Conservation (phyloP, 2,888 invertebrate genomes). For the Pyrgus malvae region DNA sequence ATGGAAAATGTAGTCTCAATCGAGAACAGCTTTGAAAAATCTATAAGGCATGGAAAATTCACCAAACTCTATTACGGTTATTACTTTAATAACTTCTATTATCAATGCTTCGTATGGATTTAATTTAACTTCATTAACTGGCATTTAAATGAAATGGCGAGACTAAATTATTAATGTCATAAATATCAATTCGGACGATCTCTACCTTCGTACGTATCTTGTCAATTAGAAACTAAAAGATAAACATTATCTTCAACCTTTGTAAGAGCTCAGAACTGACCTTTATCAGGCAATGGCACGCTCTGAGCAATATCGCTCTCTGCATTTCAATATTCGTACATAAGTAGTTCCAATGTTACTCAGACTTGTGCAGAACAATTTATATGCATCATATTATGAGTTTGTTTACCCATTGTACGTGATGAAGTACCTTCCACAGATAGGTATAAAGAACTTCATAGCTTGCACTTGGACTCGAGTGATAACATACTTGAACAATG, state of each 20-base stretch:
- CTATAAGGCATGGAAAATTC: too few species aligned
- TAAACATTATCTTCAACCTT: conserved; percentile 9
- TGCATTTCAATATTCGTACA: conserved; percentile 10
- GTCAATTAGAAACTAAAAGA: background rate
- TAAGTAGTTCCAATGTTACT: conserved; percentile 4
- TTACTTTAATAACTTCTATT: too few species aligned
- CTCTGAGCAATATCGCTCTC: conserved; percentile 1
- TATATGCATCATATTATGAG: background rate
- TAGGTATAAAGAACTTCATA: conserved; percentile 8
- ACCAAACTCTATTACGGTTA: too few species aligned
- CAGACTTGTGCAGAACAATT: conserved; percentile 10
- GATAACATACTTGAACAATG: conserved; percentile 21
- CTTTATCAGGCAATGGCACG: conserved; percentile 13
- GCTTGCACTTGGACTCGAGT: conserved; percentile 20
- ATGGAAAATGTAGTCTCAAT: background rate
- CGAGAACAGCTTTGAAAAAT: too few species aligned
- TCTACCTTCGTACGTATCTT: too few species aligned
- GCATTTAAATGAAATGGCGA: too few species aligned
- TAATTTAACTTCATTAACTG: too few species aligned
- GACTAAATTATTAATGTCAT: too few species aligned
- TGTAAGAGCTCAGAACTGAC: conserved; percentile 16
- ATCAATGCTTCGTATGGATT: too few species aligned
- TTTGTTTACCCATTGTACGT: conserved; percentile 18
- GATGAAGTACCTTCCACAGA: background rate
- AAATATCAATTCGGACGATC: too few species aligned